Evolutionary conservation across 37 sponge, comb jelly and placozoan species (phyloP), one percentile per base, ranked within the genome.

Genomic region (Ianthella basta): DNA sequence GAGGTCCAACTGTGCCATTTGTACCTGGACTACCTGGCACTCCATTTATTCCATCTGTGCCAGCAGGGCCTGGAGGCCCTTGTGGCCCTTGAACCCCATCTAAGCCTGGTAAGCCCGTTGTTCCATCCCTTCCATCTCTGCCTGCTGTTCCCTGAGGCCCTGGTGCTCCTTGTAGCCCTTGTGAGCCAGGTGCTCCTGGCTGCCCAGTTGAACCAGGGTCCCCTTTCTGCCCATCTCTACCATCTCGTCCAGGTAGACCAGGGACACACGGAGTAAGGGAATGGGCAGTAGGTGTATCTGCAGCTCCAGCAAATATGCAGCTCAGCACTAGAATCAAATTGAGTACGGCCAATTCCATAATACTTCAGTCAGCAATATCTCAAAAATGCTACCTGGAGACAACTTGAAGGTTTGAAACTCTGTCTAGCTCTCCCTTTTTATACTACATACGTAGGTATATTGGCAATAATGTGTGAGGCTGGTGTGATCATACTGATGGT

Each of bases 41-140:
- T 65, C 82, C 82, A 15, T 65, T 67, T 33, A 10, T 1, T 82
- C 83, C 83, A 8, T 2, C 44, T 32, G 40, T 4, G 2, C 83
- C 83, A 24, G 32, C 21, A 25, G 66, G 29, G 18, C 83, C 83
- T 21, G 66, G 36, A 18, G 67, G 37, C 30, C 83, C 83, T 8
- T 30, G 21, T 16, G 10, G 4, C 19, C 83, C 83, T 14, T 37
- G 25, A n/a, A 24, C 15, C 4, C 83, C 83, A 4, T 23, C 38
- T 6, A 5, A 12, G 4, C 83, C 83, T 24, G 20, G 29, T n/a
- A 4, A 19, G 20, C 83, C 83, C 3, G 3, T 14, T 53, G 29
- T 15, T 69, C 83, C 83, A 69, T 60, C 29, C 24, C 39, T n/a
- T 65, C 83, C 83, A 4, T 23, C 29, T 29, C 23, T 20, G 3